Percentiles rank a stretch among this genome's conserved stretches.
phyloP scores from a whole-genome alignment of 2,797 vertebrate genomes.

The Lacerta bilineata region DNA sequence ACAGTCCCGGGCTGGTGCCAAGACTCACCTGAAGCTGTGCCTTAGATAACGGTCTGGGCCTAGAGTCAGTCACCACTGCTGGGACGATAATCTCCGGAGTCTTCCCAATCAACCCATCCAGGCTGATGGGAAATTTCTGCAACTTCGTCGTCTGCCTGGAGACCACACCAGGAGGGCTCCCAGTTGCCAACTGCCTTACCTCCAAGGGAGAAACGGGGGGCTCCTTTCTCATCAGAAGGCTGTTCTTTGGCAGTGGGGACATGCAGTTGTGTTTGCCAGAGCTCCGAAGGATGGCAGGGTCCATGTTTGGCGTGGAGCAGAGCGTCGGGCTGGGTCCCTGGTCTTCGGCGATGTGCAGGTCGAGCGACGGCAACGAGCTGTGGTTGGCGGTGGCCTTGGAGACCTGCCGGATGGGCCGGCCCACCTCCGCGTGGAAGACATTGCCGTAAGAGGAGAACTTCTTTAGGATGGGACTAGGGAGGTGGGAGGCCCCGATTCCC shows the following conservation, averaged over 20 bases:
- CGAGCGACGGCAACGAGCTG: constrained; percentile 82
- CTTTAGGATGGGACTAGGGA: constrained; percentile 73
- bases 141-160: constrained; percentile 78
- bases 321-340: constrained; percentile 57
- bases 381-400: constrained; percentile 73
- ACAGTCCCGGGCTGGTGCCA: constrained; percentile 45
- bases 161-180: constrained; percentile 54
- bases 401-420: constrained; percentile 67
- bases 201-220: constrained; percentile 58
- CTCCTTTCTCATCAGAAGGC: constrained; percentile 67
- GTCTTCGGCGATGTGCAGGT: constrained; percentile 84
- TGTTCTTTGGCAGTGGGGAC: constrained; percentile 50
- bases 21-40: constrained; percentile 68
- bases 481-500: constrained; percentile 16
- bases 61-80: constrained; percentile 18
- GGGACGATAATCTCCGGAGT: not conserved
- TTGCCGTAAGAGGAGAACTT: constrained; percentile 84
- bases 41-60: constrained; percentile 61
- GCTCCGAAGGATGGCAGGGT: constrained; percentile 66
- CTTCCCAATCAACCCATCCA: constrained; percentile 77
- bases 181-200: constrained; percentile 10
- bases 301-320: constrained; percentile 41
- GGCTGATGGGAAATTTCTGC: constrained; percentile 84
- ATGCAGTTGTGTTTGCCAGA: constrained; percentile 38
- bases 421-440: constrained; percentile 79